A percentile compares a stretch with the other conserved stretches of the same genome.
These are phyloP conservation scores for Sitta europaea DNA, from an alignment of 2,113 vertebrate species.

Conservation along the genomic window DNA sequence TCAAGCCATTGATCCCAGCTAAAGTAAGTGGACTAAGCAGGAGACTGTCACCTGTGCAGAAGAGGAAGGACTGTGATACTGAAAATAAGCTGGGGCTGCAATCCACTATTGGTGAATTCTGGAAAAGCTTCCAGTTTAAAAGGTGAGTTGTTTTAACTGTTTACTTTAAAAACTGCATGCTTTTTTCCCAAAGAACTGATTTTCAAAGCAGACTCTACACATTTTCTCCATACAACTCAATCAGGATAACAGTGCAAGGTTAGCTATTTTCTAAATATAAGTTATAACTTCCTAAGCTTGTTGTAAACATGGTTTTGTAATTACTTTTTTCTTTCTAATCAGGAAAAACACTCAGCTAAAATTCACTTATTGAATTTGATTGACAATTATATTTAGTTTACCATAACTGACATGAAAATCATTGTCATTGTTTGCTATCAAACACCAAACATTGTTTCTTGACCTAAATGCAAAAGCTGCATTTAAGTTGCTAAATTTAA, in stretches of 20 bases:
- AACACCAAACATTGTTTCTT: neutral
- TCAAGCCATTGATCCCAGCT: slow-evolving; percentile 73
- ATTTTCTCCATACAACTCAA: neutral
- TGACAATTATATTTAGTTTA: neutral
- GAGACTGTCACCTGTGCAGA: slow-evolving; percentile 61
- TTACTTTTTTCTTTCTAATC: neutral
- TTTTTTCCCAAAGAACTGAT: neutral
- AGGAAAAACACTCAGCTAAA: neutral
- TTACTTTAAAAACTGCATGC: neutral
- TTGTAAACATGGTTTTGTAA: neutral
- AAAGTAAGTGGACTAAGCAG: slow-evolving; percentile 87
- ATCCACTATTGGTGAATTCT: slow-evolving; percentile 83
- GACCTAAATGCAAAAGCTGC: neutral
- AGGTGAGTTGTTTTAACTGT: slow-evolving; percentile 70
- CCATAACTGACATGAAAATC: neutral
- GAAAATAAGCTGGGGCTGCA: slow-evolving; percentile 87
- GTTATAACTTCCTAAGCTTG: neutral
- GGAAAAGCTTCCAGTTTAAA: slow-evolving; percentile 90
- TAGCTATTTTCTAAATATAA: neutral
- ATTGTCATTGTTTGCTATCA: neutral
- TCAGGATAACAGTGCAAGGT: neutral
- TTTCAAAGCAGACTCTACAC: neutral
- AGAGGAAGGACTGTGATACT: slow-evolving; percentile 61
- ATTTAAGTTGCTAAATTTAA: neutral
- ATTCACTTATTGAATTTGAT: neutral